Base-by-base conservation (phyloP, 2,113 vertebrate species). In the Dicaeum eximium region DNA sequence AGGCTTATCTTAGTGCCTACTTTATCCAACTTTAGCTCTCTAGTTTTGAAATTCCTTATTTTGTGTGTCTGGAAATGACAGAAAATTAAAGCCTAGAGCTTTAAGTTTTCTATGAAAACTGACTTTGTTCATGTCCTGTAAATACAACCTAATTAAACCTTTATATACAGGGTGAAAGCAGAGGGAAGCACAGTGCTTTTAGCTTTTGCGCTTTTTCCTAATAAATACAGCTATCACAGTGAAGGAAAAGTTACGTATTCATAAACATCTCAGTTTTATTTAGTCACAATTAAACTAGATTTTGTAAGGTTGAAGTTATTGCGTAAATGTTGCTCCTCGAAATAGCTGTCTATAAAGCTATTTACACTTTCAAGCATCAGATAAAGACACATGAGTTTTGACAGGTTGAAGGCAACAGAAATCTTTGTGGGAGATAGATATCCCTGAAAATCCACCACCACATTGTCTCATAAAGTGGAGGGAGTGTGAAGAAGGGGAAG, bases 351-450 rank as follows among this genome's bases (percentile, higher is more conserved):
- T 78, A 4, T 69, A 60, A 79, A 53, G n/a, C 61, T 81, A 28
- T 96, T 95, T 95, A 60, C 65, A 31, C 47, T 92, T 86, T 64
- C 9, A 30, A 72, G 31, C 31, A 53, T 91, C 89, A 75, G 66
- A 75, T 94, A 81, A 79, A 80, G 56, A 78, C 24, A 13, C 19
- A 7, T 53, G 69, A 79, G 25, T 93, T 95, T 91, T 96, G 95
- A 87, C 88, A 95, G 58, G 73, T 20, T 85, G 86, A 92, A 93
- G 57, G 61, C 60, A 73, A 21, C 33, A 40, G 88, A 91, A 94
- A 22, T 69, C 86, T 93, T 94, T 69, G 50, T 10, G 15, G 93
- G 57, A 89, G 62, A 95, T 81, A 73, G 71, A 73, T 93, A 85
- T 88, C 73, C 80, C 77, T 69, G 66, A 25, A 85, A 83, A 60